These are phyloP conservation scores for Xenops minutus DNA, from an alignment of 2,797 vertebrate species.

Conservation along the genomic window DNA sequence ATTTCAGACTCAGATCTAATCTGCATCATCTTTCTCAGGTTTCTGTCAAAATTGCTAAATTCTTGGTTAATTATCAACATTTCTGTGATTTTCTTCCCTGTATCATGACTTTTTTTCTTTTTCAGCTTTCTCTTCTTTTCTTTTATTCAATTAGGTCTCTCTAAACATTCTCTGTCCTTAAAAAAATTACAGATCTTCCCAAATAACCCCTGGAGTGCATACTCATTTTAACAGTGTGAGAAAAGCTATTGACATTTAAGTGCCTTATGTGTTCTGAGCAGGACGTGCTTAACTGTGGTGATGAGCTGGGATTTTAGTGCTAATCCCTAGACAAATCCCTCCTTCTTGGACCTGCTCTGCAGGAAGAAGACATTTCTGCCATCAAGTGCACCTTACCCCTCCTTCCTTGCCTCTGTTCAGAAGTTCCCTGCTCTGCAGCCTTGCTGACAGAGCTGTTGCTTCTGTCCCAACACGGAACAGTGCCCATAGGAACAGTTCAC, in stretches of 20 bases:
- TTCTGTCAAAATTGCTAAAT: background rate
- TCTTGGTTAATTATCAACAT: background rate
- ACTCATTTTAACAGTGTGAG: background rate
- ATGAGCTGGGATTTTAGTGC: background rate
- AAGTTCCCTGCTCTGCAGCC: background rate
- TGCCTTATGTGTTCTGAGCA: background rate
- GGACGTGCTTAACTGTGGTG: background rate
- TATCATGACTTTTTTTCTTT: background rate
- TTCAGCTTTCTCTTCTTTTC: background rate
- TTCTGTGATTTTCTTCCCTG: background rate
- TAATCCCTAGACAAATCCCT: background rate
- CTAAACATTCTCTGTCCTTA: background rate
- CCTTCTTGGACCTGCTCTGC: background rate
- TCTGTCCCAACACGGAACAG: accelerated
- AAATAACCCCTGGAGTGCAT: background rate
- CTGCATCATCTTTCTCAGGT: background rate
- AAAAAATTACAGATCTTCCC: background rate
- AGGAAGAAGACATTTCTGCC: background rate
- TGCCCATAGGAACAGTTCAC: background rate
- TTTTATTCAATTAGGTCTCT: background rate
- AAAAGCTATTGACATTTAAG: background rate
- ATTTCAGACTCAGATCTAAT: background rate
- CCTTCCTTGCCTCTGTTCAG: background rate
- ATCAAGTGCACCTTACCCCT: background rate
- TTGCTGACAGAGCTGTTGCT: background rate